Conservation (phyloP, 2,888 invertebrate species). For the Yponomeuta sedellus region DNA sequence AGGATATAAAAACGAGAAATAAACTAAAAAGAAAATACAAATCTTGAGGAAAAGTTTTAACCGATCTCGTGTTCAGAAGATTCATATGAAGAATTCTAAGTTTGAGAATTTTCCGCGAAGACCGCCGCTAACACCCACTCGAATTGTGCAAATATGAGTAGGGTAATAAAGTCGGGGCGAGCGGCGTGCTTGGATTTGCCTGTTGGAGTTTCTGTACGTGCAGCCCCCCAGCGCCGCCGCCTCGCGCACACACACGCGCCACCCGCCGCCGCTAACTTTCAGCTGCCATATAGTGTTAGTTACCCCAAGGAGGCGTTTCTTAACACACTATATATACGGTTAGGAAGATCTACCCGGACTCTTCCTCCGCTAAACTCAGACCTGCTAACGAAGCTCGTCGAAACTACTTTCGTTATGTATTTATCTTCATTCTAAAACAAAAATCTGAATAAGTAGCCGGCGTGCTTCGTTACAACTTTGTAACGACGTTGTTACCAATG, state of each 20-base stretch:
- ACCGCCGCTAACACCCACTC: slow-evolving; percentile 52
- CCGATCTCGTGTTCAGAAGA: slow-evolving; percentile 1
- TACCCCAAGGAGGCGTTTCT: slow-evolving; percentile 42
- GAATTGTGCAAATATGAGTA: slow-evolving; percentile 69
- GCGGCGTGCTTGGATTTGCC: slow-evolving; percentile 62
- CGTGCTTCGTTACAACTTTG: background rate
- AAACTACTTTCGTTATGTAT: background rate
- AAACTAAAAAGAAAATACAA: slow-evolving; percentile 17
- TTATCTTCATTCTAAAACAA: background rate
- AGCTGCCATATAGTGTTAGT: slow-evolving; percentile 41
- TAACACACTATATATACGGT: slow-evolving; percentile 30
- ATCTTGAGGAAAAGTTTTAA: slow-evolving; percentile 2
- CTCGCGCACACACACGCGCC: slow-evolving; percentile 24
- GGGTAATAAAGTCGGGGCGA: slow-evolving; percentile 64
- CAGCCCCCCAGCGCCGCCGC: slow-evolving; percentile 39
- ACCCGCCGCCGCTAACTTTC: slow-evolving; percentile 46
- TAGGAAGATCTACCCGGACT: background rate
- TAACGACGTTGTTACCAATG: too few relatives aligned
- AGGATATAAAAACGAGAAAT: slow-evolving; percentile 24
- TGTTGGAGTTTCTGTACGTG: slow-evolving; percentile 62
- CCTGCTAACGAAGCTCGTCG: background rate
- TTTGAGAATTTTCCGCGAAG: slow-evolving; percentile 11
- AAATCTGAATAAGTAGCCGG: background rate
- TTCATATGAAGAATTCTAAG: slow-evolving; percentile 11
- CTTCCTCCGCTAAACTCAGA: background rate